phyloP scores from a whole-genome alignment of 2,888 invertebrate species.

The Meiosimyza platycephala region DNA sequence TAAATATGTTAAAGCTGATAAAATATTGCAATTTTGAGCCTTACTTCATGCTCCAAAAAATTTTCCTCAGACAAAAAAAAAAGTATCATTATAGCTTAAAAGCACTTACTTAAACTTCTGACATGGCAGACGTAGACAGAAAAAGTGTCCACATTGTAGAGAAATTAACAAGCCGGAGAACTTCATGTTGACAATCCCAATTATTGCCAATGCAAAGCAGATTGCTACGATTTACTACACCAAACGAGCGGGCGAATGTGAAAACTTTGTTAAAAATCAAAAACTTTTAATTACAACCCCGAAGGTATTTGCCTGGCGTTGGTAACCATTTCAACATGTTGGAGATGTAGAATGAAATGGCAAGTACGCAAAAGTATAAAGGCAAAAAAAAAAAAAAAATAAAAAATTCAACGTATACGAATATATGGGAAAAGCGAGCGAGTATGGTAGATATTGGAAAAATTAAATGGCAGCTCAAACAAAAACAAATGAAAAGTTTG shows the following conservation, averaged over 20 bases:
- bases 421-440: neutral
- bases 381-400: neutral
- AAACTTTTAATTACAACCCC: conserved; percentile 36
- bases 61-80: too few species aligned
- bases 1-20: too few species aligned
- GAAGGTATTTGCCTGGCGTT: conserved; percentile 1
- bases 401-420: neutral
- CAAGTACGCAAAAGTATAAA: neutral
- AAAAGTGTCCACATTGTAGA: too few species aligned
- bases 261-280: conserved; percentile 5
- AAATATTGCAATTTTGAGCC: too few species aligned
- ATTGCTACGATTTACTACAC: neutral
- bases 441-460: neutral
- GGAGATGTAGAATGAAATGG: neutral
- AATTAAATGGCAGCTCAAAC: conserved; percentile 15
- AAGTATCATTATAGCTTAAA: too few species aligned
- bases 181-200: conserved; percentile 9
- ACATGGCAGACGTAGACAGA: too few species aligned
- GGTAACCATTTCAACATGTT: neutral
- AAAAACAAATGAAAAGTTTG: conserved; percentile 48
- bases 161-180: neutral
- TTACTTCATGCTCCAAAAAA: too few species aligned
- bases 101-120: too few species aligned
- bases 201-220: conserved; percentile 13
- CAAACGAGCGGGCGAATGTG: conserved; percentile 8